Percentiles rank a stretch among this genome's conserved stretches.
These are phyloP conservation scores for Eilema caniola DNA, from an alignment of 2,888 invertebrate genomes.

Conservation along the genomic window DNA sequence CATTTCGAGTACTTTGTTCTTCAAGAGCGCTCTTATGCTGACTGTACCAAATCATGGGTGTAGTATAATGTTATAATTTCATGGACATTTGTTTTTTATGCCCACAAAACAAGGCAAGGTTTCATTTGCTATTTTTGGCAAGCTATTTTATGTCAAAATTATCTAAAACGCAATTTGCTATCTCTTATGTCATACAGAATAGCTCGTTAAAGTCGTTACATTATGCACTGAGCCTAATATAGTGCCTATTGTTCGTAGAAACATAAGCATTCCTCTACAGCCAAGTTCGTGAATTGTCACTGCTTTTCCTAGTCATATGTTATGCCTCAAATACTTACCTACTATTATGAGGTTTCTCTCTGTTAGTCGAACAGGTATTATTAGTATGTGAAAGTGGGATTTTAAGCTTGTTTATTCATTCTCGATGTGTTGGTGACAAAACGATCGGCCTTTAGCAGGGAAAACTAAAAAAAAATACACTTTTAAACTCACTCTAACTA, in stretches of 20 bases:
- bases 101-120: background rate
- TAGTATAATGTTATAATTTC: background rate
- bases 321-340: slow-evolving; percentile 12
- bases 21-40: no score
- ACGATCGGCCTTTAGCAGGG: no score
- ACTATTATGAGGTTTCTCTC: slow-evolving; percentile 7
- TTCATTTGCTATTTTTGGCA: background rate
- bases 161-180: slow-evolving; percentile 25
- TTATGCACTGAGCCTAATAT: slow-evolving; percentile 29
- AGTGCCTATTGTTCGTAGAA: slow-evolving; percentile 41
- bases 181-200: slow-evolving; percentile 37
- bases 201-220: slow-evolving; percentile 24
- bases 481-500: no score
- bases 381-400: background rate
- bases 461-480: no score
- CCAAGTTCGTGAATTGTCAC: background rate
- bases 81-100: background rate
- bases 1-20: no score
- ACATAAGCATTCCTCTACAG: slow-evolving; percentile 6
- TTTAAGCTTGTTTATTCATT: background rate
- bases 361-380: slow-evolving; percentile 5
- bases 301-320: slow-evolving; percentile 11
- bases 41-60: no score
- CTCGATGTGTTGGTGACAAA: background rate
- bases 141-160: slow-evolving; percentile 15